Base-by-base conservation (phyloP, 2,797 vertebrate species). In the Muraenolepis orangiensis region DNA sequence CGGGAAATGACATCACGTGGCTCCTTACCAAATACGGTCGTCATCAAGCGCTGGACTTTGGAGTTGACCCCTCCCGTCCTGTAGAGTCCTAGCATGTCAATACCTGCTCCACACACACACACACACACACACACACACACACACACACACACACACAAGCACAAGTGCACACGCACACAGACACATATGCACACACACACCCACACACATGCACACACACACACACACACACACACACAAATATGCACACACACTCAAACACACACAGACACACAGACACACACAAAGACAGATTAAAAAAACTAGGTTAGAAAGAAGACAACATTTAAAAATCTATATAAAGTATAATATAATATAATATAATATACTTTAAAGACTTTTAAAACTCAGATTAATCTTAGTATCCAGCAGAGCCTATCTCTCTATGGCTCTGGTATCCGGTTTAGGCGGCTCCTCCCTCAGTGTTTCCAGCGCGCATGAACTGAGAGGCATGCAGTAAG, bases 1-100 rank as follows among this genome's bases (percentile, higher is more conserved):
- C 51, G 23, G 51, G 29, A 72, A 69, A 20, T 31, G 18, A 34
- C 67, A 34, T 34, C 67, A 69, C 28, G 11, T 3, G 7, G 0
- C 36, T 68, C 71, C 77, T 83, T 71, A 88, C 90, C 83, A 80
- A 91, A 92, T 69, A 89, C 88, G 57, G 83, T 91, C 0, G 88
- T 86, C 91, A 91, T 91, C 71, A 92, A 68, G 18, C 87, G 82
- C 77, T 90, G 89, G 30, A 90, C 91, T 85, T 91, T 91, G 29
- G 91, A 92, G 83, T 92, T 92, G 31, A 92, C 91, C 61, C 91
- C 91, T 71, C 90, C 91, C 2, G 79, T 92, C 75, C 91, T 85
- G 85, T 91, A 92, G 36, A 92, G 81, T 29, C 91, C 91, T 73
- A 91, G 78, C 0, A 78, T 90, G 40, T 78, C 88, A 13, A 92